Evolutionary conservation across 2,113 vertebrate genomes (phyloP).

Genomic region (Formicarius rufipectus): DNA sequence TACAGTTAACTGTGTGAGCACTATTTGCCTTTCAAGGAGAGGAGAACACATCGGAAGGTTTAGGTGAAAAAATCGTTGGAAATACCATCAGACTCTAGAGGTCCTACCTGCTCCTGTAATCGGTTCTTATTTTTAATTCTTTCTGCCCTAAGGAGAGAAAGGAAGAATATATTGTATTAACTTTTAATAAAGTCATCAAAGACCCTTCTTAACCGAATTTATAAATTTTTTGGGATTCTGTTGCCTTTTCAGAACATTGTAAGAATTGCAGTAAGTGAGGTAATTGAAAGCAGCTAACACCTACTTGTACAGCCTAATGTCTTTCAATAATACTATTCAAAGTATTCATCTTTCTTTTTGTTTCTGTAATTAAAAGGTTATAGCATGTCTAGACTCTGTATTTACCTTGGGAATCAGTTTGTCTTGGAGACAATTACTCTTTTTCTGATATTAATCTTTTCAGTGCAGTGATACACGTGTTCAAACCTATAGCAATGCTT

Average conservation of each 20-base stretch:
- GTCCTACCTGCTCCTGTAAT: not conserved
- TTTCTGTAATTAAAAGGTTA: conserved; percentile 19
- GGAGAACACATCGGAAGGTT: not conserved
- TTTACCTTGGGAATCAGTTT: not conserved
- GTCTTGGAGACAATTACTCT: not conserved
- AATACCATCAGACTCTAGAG: not conserved
- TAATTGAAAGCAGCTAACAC: not conserved
- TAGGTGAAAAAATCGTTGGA: not conserved
- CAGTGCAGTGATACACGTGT: rapidly evolving
- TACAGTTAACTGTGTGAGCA: not conserved
- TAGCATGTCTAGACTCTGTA: not conserved
- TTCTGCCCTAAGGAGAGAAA: not conserved
- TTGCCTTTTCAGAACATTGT: not conserved
- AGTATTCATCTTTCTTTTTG: not conserved
- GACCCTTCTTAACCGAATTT: conserved; percentile 16
- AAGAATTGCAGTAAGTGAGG: not conserved
- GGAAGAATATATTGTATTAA: not conserved
- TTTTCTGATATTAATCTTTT: conserved; percentile 7
- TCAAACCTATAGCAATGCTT: not conserved
- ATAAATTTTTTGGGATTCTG: not conserved
- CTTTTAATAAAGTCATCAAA: conserved; percentile 18
- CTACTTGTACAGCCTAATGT: not conserved
- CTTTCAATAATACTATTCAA: not conserved
- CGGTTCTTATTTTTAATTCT: not conserved
- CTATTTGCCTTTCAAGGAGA: not conserved